A percentile compares a stretch with the other conserved stretches of the same genome.
These are phyloP conservation scores for Vanessa atalanta DNA, from an alignment of 1,140 invertebrate genomes.

Conservation along the genomic window DNA sequence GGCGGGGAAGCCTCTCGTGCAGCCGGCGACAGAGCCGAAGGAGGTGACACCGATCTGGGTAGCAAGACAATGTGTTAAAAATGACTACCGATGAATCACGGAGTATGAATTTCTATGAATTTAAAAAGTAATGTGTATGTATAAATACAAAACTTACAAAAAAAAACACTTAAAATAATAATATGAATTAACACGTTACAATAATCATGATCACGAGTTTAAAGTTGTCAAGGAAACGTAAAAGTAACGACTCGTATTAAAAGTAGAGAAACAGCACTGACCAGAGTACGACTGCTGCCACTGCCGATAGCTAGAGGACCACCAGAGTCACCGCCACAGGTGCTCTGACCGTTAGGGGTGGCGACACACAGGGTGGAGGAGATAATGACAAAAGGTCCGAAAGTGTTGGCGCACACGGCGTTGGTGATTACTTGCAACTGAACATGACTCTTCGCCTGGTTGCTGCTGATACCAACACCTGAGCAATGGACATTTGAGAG, in stretches of 20 bases:
- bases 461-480: slow-evolving; percentile 25
- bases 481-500: not conserved
- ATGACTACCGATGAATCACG: too few relatives aligned
- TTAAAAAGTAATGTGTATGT: too few relatives aligned
- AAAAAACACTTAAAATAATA: too few relatives aligned
- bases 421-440: slow-evolving; percentile 40
- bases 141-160: not conserved
- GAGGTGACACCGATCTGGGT: slow-evolving; percentile 37
- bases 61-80: too few relatives aligned
- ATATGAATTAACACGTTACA: too few relatives aligned
- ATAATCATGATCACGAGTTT: too few relatives aligned
- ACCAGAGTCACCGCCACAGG: slow-evolving; percentile 31
- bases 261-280: not conserved
- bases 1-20: slow-evolving; percentile 29
- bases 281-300: slow-evolving; percentile 16
- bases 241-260: too few relatives aligned
- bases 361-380: slow-evolving; percentile 36
- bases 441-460: slow-evolving; percentile 32
- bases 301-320: slow-evolving; percentile 32
- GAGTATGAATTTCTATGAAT: too few relatives aligned
- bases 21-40: slow-evolving; percentile 26
- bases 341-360: slow-evolving; percentile 33
- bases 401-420: slow-evolving; percentile 30
- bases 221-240: too few relatives aligned
- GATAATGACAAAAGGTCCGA: slow-evolving; percentile 18